A percentile compares a stretch with the other conserved stretches of the same genome.
These are phyloP conservation scores for Gortyna flavago DNA, from an alignment of 2,888 invertebrate genomes.

Conservation along the genomic window DNA sequence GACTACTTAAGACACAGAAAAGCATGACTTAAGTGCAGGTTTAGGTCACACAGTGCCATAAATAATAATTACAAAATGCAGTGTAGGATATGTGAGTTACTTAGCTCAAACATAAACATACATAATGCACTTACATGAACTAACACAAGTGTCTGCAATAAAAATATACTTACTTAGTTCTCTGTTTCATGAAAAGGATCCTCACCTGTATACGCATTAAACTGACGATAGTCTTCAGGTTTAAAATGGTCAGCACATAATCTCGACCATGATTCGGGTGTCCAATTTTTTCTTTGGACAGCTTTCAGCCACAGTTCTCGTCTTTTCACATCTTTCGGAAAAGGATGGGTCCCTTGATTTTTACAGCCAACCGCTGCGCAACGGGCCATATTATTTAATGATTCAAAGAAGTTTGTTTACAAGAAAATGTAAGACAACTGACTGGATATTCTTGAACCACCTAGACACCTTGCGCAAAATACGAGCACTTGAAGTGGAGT, in stretches of 20 bases:
- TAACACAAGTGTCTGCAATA: not conserved
- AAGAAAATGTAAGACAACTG: too few species aligned
- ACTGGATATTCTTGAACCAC: not conserved
- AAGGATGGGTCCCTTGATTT: slow-evolving; percentile 20
- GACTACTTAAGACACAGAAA: too few species aligned
- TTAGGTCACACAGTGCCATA: too few species aligned
- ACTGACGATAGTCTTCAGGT: slow-evolving; percentile 16
- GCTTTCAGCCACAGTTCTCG: slow-evolving; percentile 32
- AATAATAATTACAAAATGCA: not conserved
- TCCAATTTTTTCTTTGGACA: slow-evolving; percentile 19
- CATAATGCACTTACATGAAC: not conserved
- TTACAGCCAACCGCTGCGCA: slow-evolving; percentile 23
- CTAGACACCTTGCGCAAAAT: too few species aligned
- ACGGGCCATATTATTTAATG: slow-evolving; percentile 12
- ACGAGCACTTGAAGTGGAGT: too few species aligned
- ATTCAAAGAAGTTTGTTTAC: not conserved
- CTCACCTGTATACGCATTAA: slow-evolving; percentile 20
- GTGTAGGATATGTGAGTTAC: not conserved
- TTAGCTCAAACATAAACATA: not conserved
- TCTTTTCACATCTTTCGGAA: slow-evolving; percentile 30
- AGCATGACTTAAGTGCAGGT: too few species aligned
- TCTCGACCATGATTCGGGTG: slow-evolving; percentile 4
- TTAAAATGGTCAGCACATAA: slow-evolving; percentile 24
- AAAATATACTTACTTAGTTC: too few species aligned
- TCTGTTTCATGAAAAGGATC: not conserved